Evolutionary conservation across 23 tunicate genomes (phyloP).

Genomic region (Diplosoma virens): DNA sequence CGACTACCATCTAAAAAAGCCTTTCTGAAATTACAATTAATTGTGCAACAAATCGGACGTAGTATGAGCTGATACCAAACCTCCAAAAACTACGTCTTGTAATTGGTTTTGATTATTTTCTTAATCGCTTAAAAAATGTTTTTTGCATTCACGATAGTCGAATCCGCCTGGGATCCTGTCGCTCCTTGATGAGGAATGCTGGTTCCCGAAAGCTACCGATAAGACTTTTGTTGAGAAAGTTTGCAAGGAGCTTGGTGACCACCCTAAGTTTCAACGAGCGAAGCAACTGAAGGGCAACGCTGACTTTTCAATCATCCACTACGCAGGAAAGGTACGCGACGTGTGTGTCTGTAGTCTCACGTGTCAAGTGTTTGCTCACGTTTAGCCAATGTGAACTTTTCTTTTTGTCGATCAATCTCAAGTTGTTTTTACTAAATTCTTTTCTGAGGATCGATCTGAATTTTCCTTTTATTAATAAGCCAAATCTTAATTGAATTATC

Average conservation of each 20-base stretch:
- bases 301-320: conserved; percentile 96
- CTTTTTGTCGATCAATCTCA: too few species aligned
- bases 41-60: too few species aligned
- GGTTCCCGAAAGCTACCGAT: conserved; percentile 99
- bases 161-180: conserved; percentile 99
- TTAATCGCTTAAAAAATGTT: neutral
- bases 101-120: too few species aligned
- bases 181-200: conserved; percentile 97
- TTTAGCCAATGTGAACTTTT: too few species aligned
- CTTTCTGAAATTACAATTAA: neutral
- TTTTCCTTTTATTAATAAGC: too few species aligned
- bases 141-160: too few species aligned
- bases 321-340: conserved; percentile 92
- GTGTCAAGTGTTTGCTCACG: too few species aligned
- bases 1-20: neutral
- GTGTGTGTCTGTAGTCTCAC: neutral
- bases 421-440: too few species aligned
- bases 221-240: conserved; percentile 95
- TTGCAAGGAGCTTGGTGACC: conserved; percentile 78
- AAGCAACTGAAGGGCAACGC: conserved; percentile 80
- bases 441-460: too few species aligned
- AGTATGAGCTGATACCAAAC: too few species aligned
- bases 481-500: too few species aligned
- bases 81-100: too few species aligned
- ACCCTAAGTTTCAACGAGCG: conserved; percentile 85